Evolutionary conservation across 2,797 vertebrate genomes (phyloP), one percentile per base, ranked within the genome.

Genomic region (Diceros bicornis): DNA sequence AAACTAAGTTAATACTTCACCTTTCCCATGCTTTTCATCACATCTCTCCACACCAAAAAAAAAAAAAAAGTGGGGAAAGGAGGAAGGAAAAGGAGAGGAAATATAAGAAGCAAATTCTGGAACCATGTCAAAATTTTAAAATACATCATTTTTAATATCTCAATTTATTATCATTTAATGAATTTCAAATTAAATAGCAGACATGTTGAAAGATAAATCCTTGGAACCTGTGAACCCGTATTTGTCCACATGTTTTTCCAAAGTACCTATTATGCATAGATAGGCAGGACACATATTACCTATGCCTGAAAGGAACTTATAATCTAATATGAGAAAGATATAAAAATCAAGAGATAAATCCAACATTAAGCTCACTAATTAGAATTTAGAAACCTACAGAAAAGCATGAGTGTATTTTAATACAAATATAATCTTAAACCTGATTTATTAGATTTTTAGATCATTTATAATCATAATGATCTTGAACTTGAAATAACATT

Each of bases 161-260:
- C 7, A 34, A 62, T 37, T 75, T 75, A 62, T 57, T 32, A 71
- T 44, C 23, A 59, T 91, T 84, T 81, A 81, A 34, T 89, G 18
- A 93, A 78, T 72, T 95, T 95, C 12, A 64, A 93, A 50, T 64
- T 77, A 90, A 86, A 29, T 47, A 57, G 50, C 47, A 94, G 41
- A 91, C 5, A 29, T 50, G 6, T 74, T 74, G 72, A 94, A 91
- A 78, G 27, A 37, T 52, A 95, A 66, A 59, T 52, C 11, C 18
- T 44, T 87, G 29, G 62, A 86, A 77, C 8, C 34, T 2, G 1
- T 71, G 50, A 94, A 27, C 44, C 25, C 55, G 0, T 44, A 74
- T n/a, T 13, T 7, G 44, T 44, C 34, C 9, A 89, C 16, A 17
- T 55, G 25, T 41, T 89, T 96, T 89, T 86, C 62, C 66, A 52